Percentiles rank a stretch among this genome's conserved stretches.
Evolutionary conservation across 2,113 vertebrate species (phyloP).

Genomic region (Oncorhynchus clarkii): DNA sequence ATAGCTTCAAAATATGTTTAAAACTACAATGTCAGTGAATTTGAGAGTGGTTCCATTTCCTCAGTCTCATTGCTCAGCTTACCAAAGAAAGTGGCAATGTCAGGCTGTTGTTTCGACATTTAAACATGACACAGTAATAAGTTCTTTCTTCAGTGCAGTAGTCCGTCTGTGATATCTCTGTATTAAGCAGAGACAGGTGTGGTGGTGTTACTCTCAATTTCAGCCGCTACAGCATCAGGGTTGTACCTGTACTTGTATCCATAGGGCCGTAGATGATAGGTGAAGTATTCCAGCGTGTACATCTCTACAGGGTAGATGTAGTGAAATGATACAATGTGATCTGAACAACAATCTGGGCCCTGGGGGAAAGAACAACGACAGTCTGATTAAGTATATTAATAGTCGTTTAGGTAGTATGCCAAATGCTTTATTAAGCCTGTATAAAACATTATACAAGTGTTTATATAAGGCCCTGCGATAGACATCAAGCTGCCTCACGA

Average conservation of each 20-base stretch:
- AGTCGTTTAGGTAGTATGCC: not conserved
- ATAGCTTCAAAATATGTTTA: no score
- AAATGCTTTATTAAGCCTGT: not conserved
- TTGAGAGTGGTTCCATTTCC: no score
- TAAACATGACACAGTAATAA: not conserved
- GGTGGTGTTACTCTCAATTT: no score
- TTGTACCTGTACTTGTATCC: slow-evolving; percentile 86
- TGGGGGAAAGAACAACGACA: slow-evolving; percentile 42
- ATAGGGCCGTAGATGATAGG: slow-evolving; percentile 85
- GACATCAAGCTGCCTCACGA: no score
- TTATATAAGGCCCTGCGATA: no score
- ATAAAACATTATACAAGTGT: no score
- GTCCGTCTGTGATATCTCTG: not conserved
- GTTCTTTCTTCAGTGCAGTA: not conserved
- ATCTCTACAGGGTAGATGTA: slow-evolving; percentile 78
- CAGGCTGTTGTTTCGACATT: no score
- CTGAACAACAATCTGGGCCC: slow-evolving; percentile 90
- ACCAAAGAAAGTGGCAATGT: no score
- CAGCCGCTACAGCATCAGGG: slow-evolving; percentile 41
- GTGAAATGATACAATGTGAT: slow-evolving; percentile 86
- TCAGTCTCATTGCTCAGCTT: no score
- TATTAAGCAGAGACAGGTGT: no score
- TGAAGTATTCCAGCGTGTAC: slow-evolving; percentile 86
- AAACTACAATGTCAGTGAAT: no score
- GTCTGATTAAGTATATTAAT: not conserved